Percentiles rank a stretch among this genome's conserved stretches.
phyloP scores from a whole-genome alignment of 1,140 invertebrate genomes.

The Adoxophyes honmai region DNA sequence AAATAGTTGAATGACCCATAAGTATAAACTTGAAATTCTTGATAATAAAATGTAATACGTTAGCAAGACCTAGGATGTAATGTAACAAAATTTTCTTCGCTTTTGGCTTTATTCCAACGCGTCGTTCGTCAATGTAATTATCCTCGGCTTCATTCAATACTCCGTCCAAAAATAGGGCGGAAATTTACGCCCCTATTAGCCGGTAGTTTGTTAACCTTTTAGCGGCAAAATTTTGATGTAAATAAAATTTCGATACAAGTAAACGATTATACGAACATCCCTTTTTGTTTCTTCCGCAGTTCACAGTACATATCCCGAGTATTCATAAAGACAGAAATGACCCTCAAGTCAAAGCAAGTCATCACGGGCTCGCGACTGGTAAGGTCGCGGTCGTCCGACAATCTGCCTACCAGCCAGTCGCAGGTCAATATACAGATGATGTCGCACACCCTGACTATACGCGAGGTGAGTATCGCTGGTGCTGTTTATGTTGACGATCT shows the following conservation, averaged over 20 bases:
- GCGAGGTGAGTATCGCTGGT: conserved; percentile 84
- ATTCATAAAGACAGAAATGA: conserved; percentile 94
- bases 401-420: conserved; percentile 92
- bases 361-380: conserved; percentile 84
- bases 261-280: neutral
- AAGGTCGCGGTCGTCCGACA: conserved; percentile 90
- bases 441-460: conserved; percentile 92
- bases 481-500: neutral
- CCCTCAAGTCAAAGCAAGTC: conserved; percentile 88
- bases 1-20: too few species aligned
- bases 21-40: too few species aligned
- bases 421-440: conserved; percentile 96
- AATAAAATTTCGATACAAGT: neutral
- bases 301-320: conserved; percentile 94
- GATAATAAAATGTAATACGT: too few species aligned
- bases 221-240: neutral
- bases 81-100: neutral
- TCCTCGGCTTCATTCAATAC: too few species aligned
- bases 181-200: too few species aligned
- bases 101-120: too few species aligned
- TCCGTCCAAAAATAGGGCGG: too few species aligned
- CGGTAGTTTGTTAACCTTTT: too few species aligned
- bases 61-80: too few species aligned
- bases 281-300: conserved; percentile 64
- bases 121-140: too few species aligned